A percentile compares a stretch with the other conserved stretches of the same genome.
These are phyloP conservation scores for Coenobita brevimanus DNA, from an alignment of 1,140 invertebrate genomes.

Conservation along the genomic window DNA sequence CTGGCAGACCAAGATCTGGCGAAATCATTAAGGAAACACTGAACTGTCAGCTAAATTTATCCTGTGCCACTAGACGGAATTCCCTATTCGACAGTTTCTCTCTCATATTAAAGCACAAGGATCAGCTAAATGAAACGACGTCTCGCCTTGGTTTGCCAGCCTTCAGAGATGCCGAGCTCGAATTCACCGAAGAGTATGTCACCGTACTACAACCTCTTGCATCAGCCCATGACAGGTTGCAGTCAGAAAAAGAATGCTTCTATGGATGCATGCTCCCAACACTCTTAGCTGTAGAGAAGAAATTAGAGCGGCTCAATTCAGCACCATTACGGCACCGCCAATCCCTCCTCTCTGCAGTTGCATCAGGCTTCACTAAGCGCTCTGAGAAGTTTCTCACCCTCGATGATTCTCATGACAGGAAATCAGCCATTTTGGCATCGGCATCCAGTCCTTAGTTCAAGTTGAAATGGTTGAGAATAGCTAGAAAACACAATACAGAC, in stretches of 20 bases:
- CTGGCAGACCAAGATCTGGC: slow-evolving; percentile 33
- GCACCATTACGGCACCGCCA: slow-evolving; percentile 31
- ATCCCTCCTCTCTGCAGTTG: slow-evolving; percentile 46
- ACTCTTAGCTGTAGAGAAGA: slow-evolving; percentile 41
- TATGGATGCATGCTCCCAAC: slow-evolving; percentile 34
- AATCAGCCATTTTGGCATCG: slow-evolving; percentile 13
- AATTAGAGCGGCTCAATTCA: slow-evolving; percentile 40
- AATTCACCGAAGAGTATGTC: slow-evolving; percentile 51
- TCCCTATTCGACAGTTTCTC: slow-evolving; percentile 35
- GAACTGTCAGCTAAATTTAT: slow-evolving; percentile 20
- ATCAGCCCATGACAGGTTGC: slow-evolving; percentile 36
- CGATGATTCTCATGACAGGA: neutral
- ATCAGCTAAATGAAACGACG: slow-evolving; percentile 38
- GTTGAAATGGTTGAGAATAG: slow-evolving; percentile 9
- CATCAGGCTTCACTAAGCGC: slow-evolving; percentile 24
- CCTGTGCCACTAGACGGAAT: slow-evolving; percentile 36
- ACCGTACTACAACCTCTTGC: slow-evolving; percentile 38
- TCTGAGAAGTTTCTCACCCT: neutral
- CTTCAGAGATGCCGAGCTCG: slow-evolving; percentile 24
- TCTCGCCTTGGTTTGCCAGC: slow-evolving; percentile 35
- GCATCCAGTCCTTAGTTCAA: neutral
- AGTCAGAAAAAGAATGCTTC: slow-evolving; percentile 29
- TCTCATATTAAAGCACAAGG: slow-evolving; percentile 38
- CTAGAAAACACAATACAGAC: neutral
- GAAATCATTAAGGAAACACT: too few relatives aligned